Evolutionary conservation across 2,888 invertebrate species (phyloP).

Genomic region (Dioctria rufipes): DNA sequence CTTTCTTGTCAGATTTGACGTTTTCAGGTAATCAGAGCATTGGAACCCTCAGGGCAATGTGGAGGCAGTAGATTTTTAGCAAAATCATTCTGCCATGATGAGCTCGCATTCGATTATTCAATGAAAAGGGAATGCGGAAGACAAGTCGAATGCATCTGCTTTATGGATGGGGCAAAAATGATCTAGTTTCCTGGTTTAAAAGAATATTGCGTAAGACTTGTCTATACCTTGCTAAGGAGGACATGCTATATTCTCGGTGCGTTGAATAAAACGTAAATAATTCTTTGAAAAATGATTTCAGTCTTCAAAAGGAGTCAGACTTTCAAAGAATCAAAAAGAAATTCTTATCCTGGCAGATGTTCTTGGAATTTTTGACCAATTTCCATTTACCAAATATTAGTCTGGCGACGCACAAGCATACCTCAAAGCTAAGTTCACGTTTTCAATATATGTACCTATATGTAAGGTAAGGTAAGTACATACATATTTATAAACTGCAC

Average conservation of each 20-base stretch:
- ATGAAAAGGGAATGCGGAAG: neutral
- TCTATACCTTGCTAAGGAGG: neutral
- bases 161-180: neutral
- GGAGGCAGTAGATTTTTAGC: constrained; percentile 23
- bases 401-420: no score
- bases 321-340: no score
- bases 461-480: no score
- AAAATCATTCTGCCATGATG: constrained; percentile 23
- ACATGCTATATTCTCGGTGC: no score
- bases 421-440: no score
- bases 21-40: constrained; percentile 25
- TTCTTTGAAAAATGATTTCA: no score
- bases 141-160: neutral
- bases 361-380: neutral
- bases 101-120: neutral
- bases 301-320: no score
- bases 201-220: neutral
- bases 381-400: constrained; percentile 6
- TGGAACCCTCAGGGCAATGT: neutral
- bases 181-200: constrained; percentile 40
- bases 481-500: no score
- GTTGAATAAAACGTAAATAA: no score
- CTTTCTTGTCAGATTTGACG: constrained; percentile 45
- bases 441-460: no score
- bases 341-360: no score